phyloP scores from a whole-genome alignment of 2,797 vertebrate genomes.

The Avahi laniger region DNA sequence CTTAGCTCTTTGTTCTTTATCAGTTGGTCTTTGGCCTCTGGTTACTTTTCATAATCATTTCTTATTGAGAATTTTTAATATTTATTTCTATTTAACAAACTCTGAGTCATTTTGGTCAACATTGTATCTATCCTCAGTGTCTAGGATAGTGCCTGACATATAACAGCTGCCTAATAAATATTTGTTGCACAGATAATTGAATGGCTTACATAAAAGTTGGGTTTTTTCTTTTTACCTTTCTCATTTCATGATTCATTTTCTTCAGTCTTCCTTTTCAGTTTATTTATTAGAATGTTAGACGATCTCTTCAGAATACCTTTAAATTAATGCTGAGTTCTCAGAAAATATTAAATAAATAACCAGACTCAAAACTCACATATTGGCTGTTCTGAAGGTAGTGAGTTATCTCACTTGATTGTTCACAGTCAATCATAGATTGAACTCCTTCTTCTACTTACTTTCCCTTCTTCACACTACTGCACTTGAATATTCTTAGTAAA shows the following conservation, averaged over 20 bases:
- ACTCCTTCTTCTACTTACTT: too few relatives aligned
- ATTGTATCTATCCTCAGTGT: background rate
- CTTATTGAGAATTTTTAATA: background rate
- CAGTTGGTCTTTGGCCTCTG: background rate
- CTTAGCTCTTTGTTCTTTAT: background rate
- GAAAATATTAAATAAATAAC: slow-evolving; percentile 12
- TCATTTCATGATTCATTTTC: slow-evolving; percentile 7
- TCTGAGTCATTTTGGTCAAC: background rate
- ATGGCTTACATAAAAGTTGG: slow-evolving; percentile 5
- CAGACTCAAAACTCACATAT: background rate
- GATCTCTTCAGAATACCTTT: background rate
- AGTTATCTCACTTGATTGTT: too few relatives aligned
- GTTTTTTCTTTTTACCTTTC: background rate
- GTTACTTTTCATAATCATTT: background rate
- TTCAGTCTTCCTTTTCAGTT: slow-evolving; percentile 18
- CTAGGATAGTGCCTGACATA: background rate
- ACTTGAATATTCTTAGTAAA: too few relatives aligned
- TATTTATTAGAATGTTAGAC: slow-evolving; percentile 25
- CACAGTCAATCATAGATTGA: too few relatives aligned
- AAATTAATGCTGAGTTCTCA: slow-evolving; percentile 7
- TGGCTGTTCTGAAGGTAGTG: background rate
- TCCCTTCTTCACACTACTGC: too few relatives aligned
- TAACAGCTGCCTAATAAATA: background rate
- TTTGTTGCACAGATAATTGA: background rate
- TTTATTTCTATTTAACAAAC: slow-evolving; percentile 25